Base-by-base conservation (phyloP, 1,140 invertebrate genomes). In the Diabrotica virgifera region DNA sequence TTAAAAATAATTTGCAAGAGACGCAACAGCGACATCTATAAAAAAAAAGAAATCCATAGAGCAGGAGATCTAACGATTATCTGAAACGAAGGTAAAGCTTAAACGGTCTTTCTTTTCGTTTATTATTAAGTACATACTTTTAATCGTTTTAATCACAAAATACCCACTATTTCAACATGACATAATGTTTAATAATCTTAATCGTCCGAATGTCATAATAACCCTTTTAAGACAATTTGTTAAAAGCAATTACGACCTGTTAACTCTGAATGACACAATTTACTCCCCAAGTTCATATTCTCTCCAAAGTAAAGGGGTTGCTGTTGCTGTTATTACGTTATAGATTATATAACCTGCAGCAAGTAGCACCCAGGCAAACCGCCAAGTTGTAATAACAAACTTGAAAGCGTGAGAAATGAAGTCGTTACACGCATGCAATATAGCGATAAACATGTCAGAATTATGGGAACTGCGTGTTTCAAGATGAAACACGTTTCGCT, bases 331-430 rank as follows among this genome's bases (percentile, higher is more conserved):
- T 46, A 46, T 46, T 46, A 46, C 40, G 59, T 37, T 46, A 10
- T 62, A 52, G 63, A 61, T 67, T 67, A 67, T 60, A 62, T 60
- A 55, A 61, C 58, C 61, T 62, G 60, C 53, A 56, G 57, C 67
- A 36, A 59, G 55, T 53, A 57, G 62, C 67, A 62, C 60, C 56
- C 36, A 36, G 57, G 51, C 50, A 52, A 24, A 61, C 63, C 63
- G 54, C 67, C 52, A 50, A 63, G 50, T 65, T 56, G 52, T 65
- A 69, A 65, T 69, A 69, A 69, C 67, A 65, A 65, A 54, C 63
- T 36, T 55, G 63, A 63, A 60, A 64, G 67, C 67, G 67, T 69
- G 67, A 69, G 67, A 69, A 69, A 69, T 69, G 63, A 69, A 69
- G 67, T 61, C 63, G 60, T 69, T 69, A 51, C 52, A 52, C 62